Evolutionary conservation across 1,140 invertebrate genomes (phyloP), one percentile per base, ranked within the genome.

Genomic region (Drosophila pseudoananassae): DNA sequence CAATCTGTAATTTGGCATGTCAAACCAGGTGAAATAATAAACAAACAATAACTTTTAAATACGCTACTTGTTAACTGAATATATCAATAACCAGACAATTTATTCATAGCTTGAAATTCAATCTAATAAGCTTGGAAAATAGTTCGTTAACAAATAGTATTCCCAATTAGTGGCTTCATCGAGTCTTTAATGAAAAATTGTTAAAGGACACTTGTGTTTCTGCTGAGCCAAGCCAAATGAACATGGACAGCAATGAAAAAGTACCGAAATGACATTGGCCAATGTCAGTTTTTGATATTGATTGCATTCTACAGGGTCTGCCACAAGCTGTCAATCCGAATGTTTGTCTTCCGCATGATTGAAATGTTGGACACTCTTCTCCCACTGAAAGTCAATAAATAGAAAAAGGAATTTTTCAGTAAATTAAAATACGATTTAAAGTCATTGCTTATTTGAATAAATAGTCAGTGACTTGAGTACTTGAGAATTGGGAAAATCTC

Each of bases 261-360:
- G 52, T 55, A 43, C n/a, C 1, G 20, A 45, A 27, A 27, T 7
- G 25, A 15, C 46, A 47, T 27, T 68, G 57, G 47, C 46, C 66
- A 64, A 17, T 57, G 57, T 47, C 56, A 73, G 54, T 55, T 73
- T 53, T 47, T 66, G 68, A 73, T 81, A 81, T 81, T 81, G 78
- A 81, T 81, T 81, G 54, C 57, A 81, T 75, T 79, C 72, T 71
- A 56, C 55, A 45, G 47, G 58, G 53, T 56, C 55, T 55, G 68
- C 15, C 38, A 71, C 8, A 72, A 50, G 29, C 72, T 76, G 72
- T 72, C 60, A 58, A 12, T 51, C 36, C 51, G 52, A 65, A 38
- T 72, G 49, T 43, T 58, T 75, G 47, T 27, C 12, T 43, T 12
- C 29, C 51, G 76, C 58, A 36, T 66, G 45, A 51, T 59, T 46